Percentiles rank a stretch among this genome's conserved stretches.
These are phyloP conservation scores for Porites cylindrica DNA, from an alignment of 92 coral and sea anemone genomes.

Conservation along the genomic window DNA sequence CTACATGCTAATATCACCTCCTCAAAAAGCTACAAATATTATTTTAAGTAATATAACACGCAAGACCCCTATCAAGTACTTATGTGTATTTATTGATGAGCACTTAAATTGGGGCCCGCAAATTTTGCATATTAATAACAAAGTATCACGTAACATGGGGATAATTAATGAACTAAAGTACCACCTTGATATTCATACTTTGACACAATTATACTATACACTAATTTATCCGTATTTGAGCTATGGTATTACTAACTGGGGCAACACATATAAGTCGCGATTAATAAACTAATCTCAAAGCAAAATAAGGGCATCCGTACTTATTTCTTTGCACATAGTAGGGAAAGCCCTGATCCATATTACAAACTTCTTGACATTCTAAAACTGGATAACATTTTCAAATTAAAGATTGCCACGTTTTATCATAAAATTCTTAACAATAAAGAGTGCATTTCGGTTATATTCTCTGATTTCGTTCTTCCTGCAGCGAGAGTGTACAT, in stretches of 20 bases:
- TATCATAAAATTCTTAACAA: neutral
- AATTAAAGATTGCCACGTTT: neutral
- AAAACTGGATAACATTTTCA: no score
- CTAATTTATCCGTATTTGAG: neutral
- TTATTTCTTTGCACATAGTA: no score
- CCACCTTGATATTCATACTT: neutral
- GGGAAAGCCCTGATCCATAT: no score
- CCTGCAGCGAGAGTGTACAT: no score
- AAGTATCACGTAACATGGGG: neutral
- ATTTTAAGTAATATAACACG: neutral
- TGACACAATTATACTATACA: constrained; percentile 24
- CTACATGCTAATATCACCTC: constrained; percentile 28
- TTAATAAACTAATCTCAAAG: no score
- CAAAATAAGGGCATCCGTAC: no score
- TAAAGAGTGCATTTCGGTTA: no score
- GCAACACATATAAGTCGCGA: no score
- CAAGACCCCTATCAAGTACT: neutral
- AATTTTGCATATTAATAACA: constrained; percentile 1
- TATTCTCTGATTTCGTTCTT: no score
- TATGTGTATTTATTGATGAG: neutral
- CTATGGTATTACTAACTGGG: no score
- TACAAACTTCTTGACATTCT: no score
- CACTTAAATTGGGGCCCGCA: constrained; percentile 16
- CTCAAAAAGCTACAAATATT: neutral
- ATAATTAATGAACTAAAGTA: neutral